Base-by-base conservation (phyloP, 2,797 vertebrate genomes). In the Cryptoblepharus egeriae region DNA sequence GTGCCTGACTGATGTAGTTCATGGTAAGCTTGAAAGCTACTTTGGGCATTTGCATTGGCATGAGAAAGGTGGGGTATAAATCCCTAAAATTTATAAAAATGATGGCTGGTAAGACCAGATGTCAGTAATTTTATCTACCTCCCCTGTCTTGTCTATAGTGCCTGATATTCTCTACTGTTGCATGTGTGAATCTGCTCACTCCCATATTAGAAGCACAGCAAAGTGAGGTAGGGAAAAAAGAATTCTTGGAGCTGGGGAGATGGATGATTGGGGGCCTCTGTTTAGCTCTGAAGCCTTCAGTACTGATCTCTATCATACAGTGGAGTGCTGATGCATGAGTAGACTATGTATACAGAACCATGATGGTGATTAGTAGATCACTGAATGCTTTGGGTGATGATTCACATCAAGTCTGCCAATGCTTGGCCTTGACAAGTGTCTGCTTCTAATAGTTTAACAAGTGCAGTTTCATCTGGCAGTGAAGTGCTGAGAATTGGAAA, bases 281-380 rank as follows among this genome's bases (percentile, higher is more conserved):
- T 68, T 68, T 68, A 20, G 67, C 39, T 69, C 22, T 1, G 10
- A 3, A 42, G 24, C 37, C 37, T 42, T 69, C 67, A 42, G 10
- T 69, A 42, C 9, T 26, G 37, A 69, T 24, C 24, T 20, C 30
- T 37, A 20, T 37, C 20, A 18, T 35, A 20, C 20, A 26, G 22
- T 68, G 39, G 32, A 69, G 24, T 39, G 37, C 4, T 42, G 45
- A 10, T 3, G 35, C 3, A 0, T 0, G 0, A 63, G 24, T 9
- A 0, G 64, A 77, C 35, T 18, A 4, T 67, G 24, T 75, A 0
- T 71, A n/a, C 64, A 79, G 63, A 69, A 73, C 73, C 83, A 37
- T 24, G 22, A 1, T 52, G 49, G 49, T 52, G 49, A 52, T 39
- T 5, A 0, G 15, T 67, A 26, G 35, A 24, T 5, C 13, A 63